These are phyloP conservation scores for Rotaria magnacalcarata DNA, from an alignment of 2,888 invertebrate genomes.

Conservation along the genomic window DNA sequence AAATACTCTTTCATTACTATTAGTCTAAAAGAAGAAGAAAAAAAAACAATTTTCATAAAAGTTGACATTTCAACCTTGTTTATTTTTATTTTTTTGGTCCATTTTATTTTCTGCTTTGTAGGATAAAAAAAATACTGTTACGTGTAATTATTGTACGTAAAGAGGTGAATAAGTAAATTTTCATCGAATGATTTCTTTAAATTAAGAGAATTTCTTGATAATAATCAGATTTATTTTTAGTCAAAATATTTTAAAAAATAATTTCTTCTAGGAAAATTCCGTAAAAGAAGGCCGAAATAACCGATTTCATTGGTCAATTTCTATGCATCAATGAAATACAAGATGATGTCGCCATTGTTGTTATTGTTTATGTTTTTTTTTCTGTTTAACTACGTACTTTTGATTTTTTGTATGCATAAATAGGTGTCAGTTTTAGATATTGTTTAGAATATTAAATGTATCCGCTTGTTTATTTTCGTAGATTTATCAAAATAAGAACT, in stretches of 20 bases:
- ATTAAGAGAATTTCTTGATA: background rate
- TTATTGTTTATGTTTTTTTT: background rate
- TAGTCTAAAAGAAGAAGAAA: background rate
- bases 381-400: background rate
- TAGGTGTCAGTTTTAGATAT: background rate
- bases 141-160: background rate
- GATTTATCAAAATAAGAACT: background rate
- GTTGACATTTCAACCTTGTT: too few species aligned
- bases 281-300: background rate
- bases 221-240: background rate
- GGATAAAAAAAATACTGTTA: background rate
- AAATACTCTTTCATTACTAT: background rate
- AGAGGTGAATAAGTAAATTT: background rate
- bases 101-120: background rate
- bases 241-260: background rate
- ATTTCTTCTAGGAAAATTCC: background rate
- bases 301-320: background rate
- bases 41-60: too few species aligned
- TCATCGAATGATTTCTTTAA: background rate
- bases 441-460: background rate
- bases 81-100: too few species aligned
- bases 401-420: background rate
- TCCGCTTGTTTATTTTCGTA: background rate
- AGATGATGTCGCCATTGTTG: background rate
- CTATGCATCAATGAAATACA: background rate